Evolutionary conservation across 2,113 vertebrate genomes (phyloP), one percentile per base, ranked within the genome.

Genomic region (Anoplopoma fimbria): DNA sequence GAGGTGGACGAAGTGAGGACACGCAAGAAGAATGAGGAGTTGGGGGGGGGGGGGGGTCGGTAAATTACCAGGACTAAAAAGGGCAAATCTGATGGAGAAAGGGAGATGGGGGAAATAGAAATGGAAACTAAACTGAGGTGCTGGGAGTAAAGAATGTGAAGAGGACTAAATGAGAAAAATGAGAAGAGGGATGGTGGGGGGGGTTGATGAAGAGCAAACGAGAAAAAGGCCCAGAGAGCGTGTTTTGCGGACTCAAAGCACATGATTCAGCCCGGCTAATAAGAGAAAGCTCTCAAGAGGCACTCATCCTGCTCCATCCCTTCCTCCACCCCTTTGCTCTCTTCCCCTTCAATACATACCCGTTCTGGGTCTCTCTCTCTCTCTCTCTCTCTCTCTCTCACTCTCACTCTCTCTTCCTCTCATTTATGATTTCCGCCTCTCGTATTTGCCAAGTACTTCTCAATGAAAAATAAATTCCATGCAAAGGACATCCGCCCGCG

Each of bases 251-350:
- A 87, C 89, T 87, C 89, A 67, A 85, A 86, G 88, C 58, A 5
- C 47, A 38, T 79, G 88, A 93, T 90, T 92, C 91, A 90, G 82
- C 77, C 82, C 19, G 71, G 78, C 89, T 93, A 92, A 94, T 93
- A 92, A 91, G 82, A 85, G 91, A 87, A 91, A 88, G 83, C 91
- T 88, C 89, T 92, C 85, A 82, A 92, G 92, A 91, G 92, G 86
- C 89, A 92, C 93, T 94, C 63, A 69, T 83, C 84, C 65, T n/a
- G 75, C 88, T 69, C 88, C 88, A 69, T 86, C 81, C 83, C 85
- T 87, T 86, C 91, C 87, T 87, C 83, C 81, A 6, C 25, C 80
- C 61, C 70, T 81, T n/a, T 51, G 55, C 85, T 75, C 85, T 79
- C 82, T 34, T 85, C 68, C 68, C 87, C 84, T 86, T 91, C 88